Conservation (phyloP, 2,888 invertebrate species). For the Perdita meconis region DNA sequence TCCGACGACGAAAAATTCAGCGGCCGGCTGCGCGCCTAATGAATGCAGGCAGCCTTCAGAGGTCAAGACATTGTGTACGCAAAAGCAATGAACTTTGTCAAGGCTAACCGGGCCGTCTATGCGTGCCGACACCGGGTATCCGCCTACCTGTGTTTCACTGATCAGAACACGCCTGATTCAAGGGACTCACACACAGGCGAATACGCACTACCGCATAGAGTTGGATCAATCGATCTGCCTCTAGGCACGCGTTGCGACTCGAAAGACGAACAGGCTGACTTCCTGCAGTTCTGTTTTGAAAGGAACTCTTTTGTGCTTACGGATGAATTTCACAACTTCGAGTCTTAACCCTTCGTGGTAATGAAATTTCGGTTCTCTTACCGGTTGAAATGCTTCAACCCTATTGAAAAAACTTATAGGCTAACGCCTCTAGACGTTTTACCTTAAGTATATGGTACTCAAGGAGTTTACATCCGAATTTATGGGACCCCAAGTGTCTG, state of each 20-base stretch:
- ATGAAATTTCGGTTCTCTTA: too few species aligned
- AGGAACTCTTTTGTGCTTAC: too few species aligned
- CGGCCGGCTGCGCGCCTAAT: conserved; percentile 59
- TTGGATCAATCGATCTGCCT: neutral
- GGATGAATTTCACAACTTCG: too few species aligned
- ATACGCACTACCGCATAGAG: neutral
- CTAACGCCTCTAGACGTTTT: too few species aligned
- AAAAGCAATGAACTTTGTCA: conserved; percentile 69
- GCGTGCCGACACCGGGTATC: conserved; percentile 3
- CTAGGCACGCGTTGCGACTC: neutral
- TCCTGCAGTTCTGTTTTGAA: too few species aligned
- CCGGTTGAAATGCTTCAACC: too few species aligned
- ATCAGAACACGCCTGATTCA: conserved; percentile 6
- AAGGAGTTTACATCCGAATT: too few species aligned
- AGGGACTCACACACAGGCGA: neutral
- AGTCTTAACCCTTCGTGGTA: too few species aligned
- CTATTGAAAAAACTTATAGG: too few species aligned
- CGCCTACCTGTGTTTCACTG: conserved; percentile 8
- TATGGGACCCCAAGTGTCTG: too few species aligned
- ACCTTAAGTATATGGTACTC: too few species aligned
- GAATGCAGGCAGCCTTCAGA: conserved; percentile 65
- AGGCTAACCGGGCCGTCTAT: conserved; percentile 54
- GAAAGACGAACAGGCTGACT: neutral
- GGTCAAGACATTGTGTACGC: conserved; percentile 61
- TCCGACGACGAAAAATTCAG: conserved; percentile 41